Base-by-base conservation (phyloP, 2,113 vertebrate species). In the Synodontis membranacea region DNA sequence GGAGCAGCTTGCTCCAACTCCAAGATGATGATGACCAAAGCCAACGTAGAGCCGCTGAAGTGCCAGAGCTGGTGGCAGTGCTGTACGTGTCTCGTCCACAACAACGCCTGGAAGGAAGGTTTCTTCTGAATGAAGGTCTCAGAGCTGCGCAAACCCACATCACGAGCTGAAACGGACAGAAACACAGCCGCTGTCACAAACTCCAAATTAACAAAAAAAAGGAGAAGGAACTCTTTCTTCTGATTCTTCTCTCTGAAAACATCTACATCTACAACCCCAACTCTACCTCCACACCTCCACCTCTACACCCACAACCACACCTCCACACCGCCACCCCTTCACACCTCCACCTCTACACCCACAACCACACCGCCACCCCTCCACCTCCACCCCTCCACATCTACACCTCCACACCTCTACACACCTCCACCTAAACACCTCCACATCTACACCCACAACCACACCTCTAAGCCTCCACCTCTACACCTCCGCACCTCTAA, bases 51-150 rank as follows among this genome's bases (percentile, higher is more conserved):
- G 92, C 97, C 98, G 91, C 94, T 99, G 92, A 98, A 97, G 96
- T 99, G 98, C 96, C 97, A 93, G 39, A 99, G 96, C 88, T 99
- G 98, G 98, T 99, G 97, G 98, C 96, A 98, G 94, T 99, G 98
- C 95, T 98, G 98, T 87, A 96, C 95, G 96, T 99, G 98, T 87
- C 92, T 99, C 95, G 96, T 99, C 95, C 97, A 98, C 95, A 97
- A 82, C 0, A 95, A 96, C 12, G 89, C 97, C 44, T 99, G 98
- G 97, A 94, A 94, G 92, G 95, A 95, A 86, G 96, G 97, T 85
- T 95, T 98, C 94, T 94, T 98, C 96, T 98, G 97, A 99, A 92
- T 91, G 88, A 92, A 90, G 92, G 91, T 93, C 21, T 89, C 95
- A 94, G 95, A 96, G 97, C 97, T 97, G 92, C 87, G 91, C 91